These are phyloP conservation scores for Metridium senile DNA, from an alignment of 92 coral and sea anemone species.

Conservation along the genomic window DNA sequence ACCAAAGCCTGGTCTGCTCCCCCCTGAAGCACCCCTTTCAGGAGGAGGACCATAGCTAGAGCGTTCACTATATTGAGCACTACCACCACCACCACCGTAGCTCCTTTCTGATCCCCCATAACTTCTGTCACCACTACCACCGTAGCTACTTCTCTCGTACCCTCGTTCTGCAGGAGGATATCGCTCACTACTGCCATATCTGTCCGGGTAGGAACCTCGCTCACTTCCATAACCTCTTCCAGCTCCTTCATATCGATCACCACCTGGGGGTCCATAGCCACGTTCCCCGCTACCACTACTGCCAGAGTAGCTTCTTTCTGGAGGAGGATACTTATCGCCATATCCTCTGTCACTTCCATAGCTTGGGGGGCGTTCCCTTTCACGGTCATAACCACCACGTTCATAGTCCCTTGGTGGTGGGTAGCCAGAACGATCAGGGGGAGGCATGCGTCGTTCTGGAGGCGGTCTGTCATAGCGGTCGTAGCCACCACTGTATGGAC, in stretches of 20 bases:
- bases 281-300: conserved; percentile 48
- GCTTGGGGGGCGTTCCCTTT: conserved; percentile 64
- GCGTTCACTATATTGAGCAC: conserved; percentile 34
- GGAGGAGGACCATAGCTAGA: conserved; percentile 72
- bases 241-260: conserved; percentile 8
- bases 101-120: conserved; percentile 62
- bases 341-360: conserved; percentile 63
- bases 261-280: conserved; percentile 80
- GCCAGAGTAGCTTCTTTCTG: conserved; percentile 65
- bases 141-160: conserved; percentile 32
- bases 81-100: conserved; percentile 50
- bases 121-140: conserved; percentile 55
- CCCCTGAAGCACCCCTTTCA: conserved; percentile 54
- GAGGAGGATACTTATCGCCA: conserved; percentile 78
- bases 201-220: conserved; percentile 28
- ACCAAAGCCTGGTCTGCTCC: conserved; percentile 44
- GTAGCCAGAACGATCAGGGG: conserved; percentile 53
- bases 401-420: conserved; percentile 69
- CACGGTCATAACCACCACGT: conserved; percentile 65
- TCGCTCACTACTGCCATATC: conserved; percentile 55
- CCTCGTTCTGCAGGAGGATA: conserved; percentile 60
- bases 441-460: conserved; percentile 69
- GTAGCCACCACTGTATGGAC: conserved; percentile 28
- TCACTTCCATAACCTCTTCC: not conserved
- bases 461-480: conserved; percentile 81